Base-by-base conservation (phyloP, 2,888 invertebrate species). In the Chrysomela aeneicollis region DNA sequence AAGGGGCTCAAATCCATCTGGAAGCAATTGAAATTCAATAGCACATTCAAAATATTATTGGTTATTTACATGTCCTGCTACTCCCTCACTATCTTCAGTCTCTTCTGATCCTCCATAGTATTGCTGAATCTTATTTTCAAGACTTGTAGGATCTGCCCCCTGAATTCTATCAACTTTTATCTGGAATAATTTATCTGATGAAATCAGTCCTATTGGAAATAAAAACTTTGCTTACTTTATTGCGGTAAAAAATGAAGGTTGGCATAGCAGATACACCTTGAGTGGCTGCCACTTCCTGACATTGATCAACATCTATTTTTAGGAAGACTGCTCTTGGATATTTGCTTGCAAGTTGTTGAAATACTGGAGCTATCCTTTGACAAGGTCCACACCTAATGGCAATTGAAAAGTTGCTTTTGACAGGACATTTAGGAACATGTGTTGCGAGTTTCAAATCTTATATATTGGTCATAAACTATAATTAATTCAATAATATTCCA, bases 251-350 rank as follows among this genome's bases (percentile, higher is more conserved):
- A 73, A 97, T 90, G 79, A 99, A 99, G 0, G 99, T 99, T 21
- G 99, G 99, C 97, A 99, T 98, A 0, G 97, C 95, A 62, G 91
- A 91, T 46, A 99, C 93, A 60, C 94, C 94, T 79, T 98, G 93
- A 12, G 88, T 86, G 22, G 91, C 88, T 1, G 98, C 96, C 9
- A 94, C 93, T 74, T 94, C 96, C 73, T 91, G 90, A 76, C 95
- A 97, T 82, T 91, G 90, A 79, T 98, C 98, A 17, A 98, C 97
- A 82, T 97, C 97, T 8, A 99, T 94, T 84, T 97, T 96, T 15
- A 97, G 83, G 79, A 98, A 99, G 15, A 95, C 88, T 12, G 95
- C 97, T 73, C 91, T 89, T 0, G 93, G 90, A 82, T 94, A 98
- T 82, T 94, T 94, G 8, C 86, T 86, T 18, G 97, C 92, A 42